These are phyloP conservation scores for Noctua fimbriata DNA, from an alignment of 2,888 invertebrate genomes.

Conservation along the genomic window DNA sequence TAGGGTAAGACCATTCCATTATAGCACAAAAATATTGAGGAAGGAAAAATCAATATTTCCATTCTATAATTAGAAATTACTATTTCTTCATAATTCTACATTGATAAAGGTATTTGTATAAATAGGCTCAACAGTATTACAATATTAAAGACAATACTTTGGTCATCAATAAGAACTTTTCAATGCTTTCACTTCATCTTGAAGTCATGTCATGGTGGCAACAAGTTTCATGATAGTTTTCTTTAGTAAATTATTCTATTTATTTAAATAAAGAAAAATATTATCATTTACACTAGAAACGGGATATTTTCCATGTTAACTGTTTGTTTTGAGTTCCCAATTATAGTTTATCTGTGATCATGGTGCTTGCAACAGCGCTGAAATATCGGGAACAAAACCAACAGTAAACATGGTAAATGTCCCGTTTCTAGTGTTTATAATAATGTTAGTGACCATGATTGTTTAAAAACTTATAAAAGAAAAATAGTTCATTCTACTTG, in stretches of 20 bases:
- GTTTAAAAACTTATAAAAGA: background rate
- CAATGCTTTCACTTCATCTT: background rate
- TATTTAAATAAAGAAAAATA: background rate
- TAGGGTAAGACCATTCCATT: background rate
- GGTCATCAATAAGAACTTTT: background rate
- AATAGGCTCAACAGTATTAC: background rate
- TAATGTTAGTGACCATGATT: no score
- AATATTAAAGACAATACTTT: no score
- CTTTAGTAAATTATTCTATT: background rate
- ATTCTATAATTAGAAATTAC: background rate
- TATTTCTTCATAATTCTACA: background rate
- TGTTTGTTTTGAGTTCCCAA: no score
- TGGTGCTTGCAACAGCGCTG: no score
- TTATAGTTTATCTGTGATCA: no score
- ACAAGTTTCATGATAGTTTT: slow-evolving; percentile 12
- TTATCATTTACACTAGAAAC: no score
- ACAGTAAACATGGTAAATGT: no score
- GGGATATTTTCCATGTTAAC: no score
- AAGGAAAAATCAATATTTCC: slow-evolving; percentile 1
- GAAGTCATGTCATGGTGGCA: background rate
- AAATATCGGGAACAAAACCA: no score
- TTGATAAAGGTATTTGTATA: background rate
- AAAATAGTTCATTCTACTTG: background rate
- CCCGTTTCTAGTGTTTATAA: no score
- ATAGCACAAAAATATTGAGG: background rate